These are phyloP conservation scores for Volucella zonaria DNA, from an alignment of 2,888 invertebrate species.

Conservation along the genomic window DNA sequence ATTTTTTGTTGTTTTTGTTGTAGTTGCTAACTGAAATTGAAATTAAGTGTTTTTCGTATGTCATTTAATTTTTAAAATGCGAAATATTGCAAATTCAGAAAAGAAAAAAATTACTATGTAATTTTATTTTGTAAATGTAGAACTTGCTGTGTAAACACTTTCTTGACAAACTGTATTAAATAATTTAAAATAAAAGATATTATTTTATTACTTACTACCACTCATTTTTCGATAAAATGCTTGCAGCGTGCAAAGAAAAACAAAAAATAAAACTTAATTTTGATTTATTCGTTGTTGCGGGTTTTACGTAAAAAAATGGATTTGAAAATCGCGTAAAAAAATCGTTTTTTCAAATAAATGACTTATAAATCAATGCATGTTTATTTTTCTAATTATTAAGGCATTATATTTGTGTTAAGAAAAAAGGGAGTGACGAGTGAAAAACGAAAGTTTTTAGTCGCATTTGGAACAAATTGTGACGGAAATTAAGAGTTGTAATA, in stretches of 20 bases:
- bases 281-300: slow-evolving; percentile 38
- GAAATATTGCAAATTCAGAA: too few relatives aligned
- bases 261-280: slow-evolving; percentile 50
- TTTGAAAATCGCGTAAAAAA: slow-evolving; percentile 26
- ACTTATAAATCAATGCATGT: slow-evolving; percentile 29
- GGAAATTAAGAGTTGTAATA: too few relatives aligned
- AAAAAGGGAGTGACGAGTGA: too few relatives aligned
- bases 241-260: slow-evolving; percentile 76
- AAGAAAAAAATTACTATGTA: too few relatives aligned
- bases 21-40: too few relatives aligned
- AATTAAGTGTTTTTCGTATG: too few relatives aligned
- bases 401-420: background rate
- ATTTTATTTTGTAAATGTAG: too few relatives aligned
- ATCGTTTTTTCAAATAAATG: slow-evolving; percentile 16
- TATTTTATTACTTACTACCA: slow-evolving; percentile 67
- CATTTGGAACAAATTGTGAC: too few relatives aligned
- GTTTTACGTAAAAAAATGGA: slow-evolving; percentile 6
- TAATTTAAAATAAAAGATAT: slow-evolving; percentile 1
- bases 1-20: too few relatives aligned
- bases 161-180: background rate
- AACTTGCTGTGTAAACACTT: too few relatives aligned
- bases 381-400: background rate
- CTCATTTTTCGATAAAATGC: slow-evolving; percentile 69
- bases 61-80: too few relatives aligned
- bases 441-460: too few relatives aligned